Evolutionary conservation across 2,888 invertebrate species (phyloP).

Genomic region (Eupithecia exiguata): DNA sequence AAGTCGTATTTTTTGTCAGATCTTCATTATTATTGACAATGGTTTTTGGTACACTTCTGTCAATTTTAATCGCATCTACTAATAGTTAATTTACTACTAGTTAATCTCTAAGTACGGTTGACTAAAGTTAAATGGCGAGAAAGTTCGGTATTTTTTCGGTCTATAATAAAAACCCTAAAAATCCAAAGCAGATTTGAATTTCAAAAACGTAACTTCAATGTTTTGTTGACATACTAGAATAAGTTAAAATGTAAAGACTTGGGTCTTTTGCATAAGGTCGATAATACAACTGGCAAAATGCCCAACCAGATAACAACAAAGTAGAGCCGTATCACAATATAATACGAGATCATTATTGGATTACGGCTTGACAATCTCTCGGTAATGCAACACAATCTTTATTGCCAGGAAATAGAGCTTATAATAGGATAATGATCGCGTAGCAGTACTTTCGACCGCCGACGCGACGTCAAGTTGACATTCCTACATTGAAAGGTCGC

Average conservation of each 20-base stretch:
- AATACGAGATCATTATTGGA: conserved; percentile 63
- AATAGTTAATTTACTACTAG: too few species aligned
- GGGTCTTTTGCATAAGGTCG: neutral
- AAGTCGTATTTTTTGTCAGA: neutral
- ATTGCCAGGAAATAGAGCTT: conserved; percentile 40
- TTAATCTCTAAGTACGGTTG: neutral
- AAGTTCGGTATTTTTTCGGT: neutral
- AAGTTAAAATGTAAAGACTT: neutral
- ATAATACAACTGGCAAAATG: conserved; percentile 3
- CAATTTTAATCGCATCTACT: neutral
- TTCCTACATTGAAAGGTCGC: conserved; percentile 67
- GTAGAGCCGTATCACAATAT: conserved; percentile 60
- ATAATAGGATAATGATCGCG: conserved; percentile 41
- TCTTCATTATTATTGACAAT: neutral
- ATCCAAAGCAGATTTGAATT: neutral
- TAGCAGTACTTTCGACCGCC: conserved; percentile 66
- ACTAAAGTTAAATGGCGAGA: neutral
- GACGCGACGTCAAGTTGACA: conserved; percentile 56
- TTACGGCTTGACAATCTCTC: conserved; percentile 52
- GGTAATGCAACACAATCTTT: conserved; percentile 46
- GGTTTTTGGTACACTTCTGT: neutral
- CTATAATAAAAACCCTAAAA: neutral
- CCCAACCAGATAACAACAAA: conserved; percentile 10
- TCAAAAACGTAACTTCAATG: neutral
- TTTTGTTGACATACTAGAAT: neutral